Base-by-base conservation (phyloP, 2,888 invertebrate genomes). In the Hypolimnas misippus region DNA sequence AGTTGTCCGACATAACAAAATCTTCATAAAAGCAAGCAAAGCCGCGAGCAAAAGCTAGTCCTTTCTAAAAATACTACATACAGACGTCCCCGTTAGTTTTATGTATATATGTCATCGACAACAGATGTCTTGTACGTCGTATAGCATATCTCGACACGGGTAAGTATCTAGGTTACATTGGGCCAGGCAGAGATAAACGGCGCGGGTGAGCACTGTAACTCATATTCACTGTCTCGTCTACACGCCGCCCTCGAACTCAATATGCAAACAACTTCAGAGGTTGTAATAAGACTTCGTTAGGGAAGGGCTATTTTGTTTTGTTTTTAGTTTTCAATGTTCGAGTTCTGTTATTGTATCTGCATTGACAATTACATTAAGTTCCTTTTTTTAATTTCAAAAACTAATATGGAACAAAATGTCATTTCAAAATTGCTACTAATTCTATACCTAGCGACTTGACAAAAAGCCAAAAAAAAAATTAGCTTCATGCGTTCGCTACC, bases 181-280 rank as follows among this genome's bases (percentile, higher is more conserved):
- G 65, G 64, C 60, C 65, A 67, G 69, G 66, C 71, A 70, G 72
- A 70, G 73, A 76, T 68, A 71, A 71, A 73, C 63, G 70, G 71
- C 68, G 62, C 67, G 67, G 70, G 67, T 72, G 72, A 71, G 70
- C 64, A 71, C 68, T 70, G 70, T 74, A 75, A 73, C 70, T 76
- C 75, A 76, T 73, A 70, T 69, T 69, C 66, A 71, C 71, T 69
- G 74, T 75, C 72, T 72, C 68, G 74, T 75, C 72, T 72, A 72
- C 70, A 71, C 70, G 68, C 70, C 67, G 67, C 70, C 46, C 66
- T 67, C 58, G 65, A 68, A 68, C 67, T 73, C 69, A 69, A 69
- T 69, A 70, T 69, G 70, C 66, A 70, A 65, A 62, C 68, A 46
- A 33, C 19, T 31, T 16, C 38, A 49, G n/a, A n/a, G 17, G 8